phyloP scores from a whole-genome alignment of 2,797 vertebrate species.

The Lepilemur septentrionalis region DNA sequence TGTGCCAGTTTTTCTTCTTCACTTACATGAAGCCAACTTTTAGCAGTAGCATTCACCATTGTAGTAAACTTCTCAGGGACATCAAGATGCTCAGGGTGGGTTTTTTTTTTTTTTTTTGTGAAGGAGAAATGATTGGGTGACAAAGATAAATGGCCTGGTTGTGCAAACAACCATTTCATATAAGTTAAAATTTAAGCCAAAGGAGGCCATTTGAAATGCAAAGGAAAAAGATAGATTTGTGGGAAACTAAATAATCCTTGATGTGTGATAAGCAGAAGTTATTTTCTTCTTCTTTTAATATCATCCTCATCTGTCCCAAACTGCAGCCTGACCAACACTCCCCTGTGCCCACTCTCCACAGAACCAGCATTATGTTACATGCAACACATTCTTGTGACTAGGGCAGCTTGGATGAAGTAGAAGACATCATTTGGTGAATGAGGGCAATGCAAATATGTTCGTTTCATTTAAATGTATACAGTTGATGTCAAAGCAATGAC shows the following conservation, averaged over 20 bases:
- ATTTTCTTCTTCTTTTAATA: background rate
- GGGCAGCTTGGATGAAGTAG: background rate
- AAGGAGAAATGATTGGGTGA: background rate
- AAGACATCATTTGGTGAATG: background rate
- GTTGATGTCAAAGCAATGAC: background rate
- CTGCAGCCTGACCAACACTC: background rate
- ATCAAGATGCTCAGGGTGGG: background rate
- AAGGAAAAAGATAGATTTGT: background rate
- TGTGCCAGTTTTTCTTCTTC: background rate
- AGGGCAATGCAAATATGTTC: background rate
- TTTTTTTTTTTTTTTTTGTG: background rate
- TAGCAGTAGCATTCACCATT: background rate
- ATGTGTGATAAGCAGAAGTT: background rate
- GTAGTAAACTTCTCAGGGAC: background rate
- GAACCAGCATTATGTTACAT: background rate
- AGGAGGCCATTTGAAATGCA: background rate
- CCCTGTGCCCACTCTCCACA: background rate
- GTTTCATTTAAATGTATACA: background rate
- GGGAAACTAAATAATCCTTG: background rate
- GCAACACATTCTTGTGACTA: background rate
- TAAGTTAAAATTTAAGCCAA: conserved; percentile 37
- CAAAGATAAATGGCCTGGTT: background rate
- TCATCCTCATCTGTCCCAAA: background rate
- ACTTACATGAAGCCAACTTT: background rate
- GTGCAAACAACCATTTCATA: background rate